Evolutionary conservation across 1,140 invertebrate genomes (phyloP), one percentile per base, ranked within the genome.

Genomic region (Helicoverpa zea): DNA sequence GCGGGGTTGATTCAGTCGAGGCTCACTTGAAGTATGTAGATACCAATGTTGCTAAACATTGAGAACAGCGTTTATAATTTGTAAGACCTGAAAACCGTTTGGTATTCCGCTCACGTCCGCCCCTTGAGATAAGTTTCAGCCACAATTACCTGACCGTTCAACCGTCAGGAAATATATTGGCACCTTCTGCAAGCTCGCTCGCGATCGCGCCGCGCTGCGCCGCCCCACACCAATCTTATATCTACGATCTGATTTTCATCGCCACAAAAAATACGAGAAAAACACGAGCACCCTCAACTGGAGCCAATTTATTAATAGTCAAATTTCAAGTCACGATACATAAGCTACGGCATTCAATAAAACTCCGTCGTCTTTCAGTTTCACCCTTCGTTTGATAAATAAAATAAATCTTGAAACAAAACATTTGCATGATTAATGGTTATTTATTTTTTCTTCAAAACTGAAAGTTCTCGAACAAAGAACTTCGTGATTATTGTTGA

Each of bases 101-200:
- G 73, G 92, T 89, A 94, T 93, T 92, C 92, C 76, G 78, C 87
- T 91, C 92, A 94, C 93, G 93, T 91, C 84, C 86, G 87, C 87
- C 86, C 89, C 88, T 88, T 87, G 90, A 94, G 92, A 94, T 93
- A 94, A 94, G 92, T 94, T 94, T 93, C 92, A 91, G 88, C 90
- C 90, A 94, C 92, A 94, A 94, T 94, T 94, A 94, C 93, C 92
- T 93, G 91, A 92, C 90, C 92, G 92, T 89, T 94, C 92, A 93
- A 88, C 86, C 92, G 92, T 93, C 92, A 94, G 93, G 86, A 94
- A 93, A 94, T 93, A 94, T 94, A 94, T 94, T 93, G 92, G 91
- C 93, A 92, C 90, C 91, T 94, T 88, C 90, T 88, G 88, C 87
- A 88, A 87, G 82, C 85, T 81, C 82, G 86, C 82, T 81, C 76